Base-by-base conservation (phyloP, 1,140 invertebrate genomes). In the Drosophila melanica region DNA sequence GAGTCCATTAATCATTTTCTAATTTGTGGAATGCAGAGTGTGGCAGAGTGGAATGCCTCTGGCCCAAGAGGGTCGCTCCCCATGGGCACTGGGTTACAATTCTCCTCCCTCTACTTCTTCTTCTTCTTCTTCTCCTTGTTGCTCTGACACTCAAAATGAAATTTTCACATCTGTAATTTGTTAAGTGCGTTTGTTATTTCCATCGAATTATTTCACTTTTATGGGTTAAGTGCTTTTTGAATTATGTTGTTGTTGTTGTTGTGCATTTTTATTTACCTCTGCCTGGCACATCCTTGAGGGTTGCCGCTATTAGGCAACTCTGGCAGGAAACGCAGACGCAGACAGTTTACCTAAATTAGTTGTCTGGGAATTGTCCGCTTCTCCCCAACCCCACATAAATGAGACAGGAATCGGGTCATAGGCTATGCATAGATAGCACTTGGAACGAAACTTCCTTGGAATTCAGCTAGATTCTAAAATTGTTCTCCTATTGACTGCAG, bases 81-180 rank as follows among this genome's bases (percentile, higher is more conserved):
- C 59, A 60, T n/a, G 65, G 57, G 30, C 39, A 58, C 39, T 53
- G 70, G 62, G 57, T 62, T 53, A 53, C 64, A 33, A n/a, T 62
- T 18, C 57, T 44, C 20, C 45, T 35, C 44, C 37, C 12, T 7
- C 37, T 27, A 50, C 37, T 7, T 7, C 39, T 30, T 57, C 51
- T 23, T 62, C 50, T 8, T 10, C 11, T 35, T 58, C 35, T 16
- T 53, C 37, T 10, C 35, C 39, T 14, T 20, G 11, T 16, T 48
- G 30, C 42, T 53, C 73, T 57, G 73, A 74, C 78, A 72, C 65
- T 71, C 70, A 58, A 91, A 91, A 91, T 91, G 85, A 91, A 91
- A 91, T 91, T 90, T 81, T 91, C 87, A 90, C 90, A 91, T 91
- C 90, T 91, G 90, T 91, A 91, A 91, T 91, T 91, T 91, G 90